Conservation (phyloP, 2,797 vertebrate genomes). For the Premnoplex brunnescens region DNA sequence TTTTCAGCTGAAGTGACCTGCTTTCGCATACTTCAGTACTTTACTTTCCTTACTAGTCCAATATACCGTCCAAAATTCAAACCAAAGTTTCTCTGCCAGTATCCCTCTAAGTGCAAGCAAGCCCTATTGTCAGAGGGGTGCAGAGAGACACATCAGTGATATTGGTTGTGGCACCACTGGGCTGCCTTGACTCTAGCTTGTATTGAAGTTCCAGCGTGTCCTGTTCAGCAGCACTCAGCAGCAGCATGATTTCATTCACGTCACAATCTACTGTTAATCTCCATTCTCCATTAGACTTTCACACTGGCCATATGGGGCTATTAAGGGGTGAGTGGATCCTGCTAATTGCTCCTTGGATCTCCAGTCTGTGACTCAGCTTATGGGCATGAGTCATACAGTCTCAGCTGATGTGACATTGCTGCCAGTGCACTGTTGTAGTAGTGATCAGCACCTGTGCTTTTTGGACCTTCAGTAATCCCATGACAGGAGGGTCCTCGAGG, state of each 20-base stretch:
- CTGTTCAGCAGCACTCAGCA: background rate
- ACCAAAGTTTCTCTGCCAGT: background rate
- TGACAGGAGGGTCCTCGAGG: rapidly evolving
- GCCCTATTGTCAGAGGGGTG: background rate
- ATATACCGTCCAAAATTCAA: background rate
- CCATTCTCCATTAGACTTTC: background rate
- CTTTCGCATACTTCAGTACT: background rate
- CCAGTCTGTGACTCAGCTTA: background rate
- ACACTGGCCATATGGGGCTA: too few species aligned
- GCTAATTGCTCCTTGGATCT: too few species aligned
- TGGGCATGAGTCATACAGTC: background rate
- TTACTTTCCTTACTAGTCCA: background rate
- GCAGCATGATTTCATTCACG: background rate
- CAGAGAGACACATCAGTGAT: background rate
- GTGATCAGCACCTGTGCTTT: background rate
- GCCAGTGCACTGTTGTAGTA: too few species aligned
- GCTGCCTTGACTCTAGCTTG: background rate
- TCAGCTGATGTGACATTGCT: background rate
- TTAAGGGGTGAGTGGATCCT: background rate
- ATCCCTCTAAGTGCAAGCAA: background rate
- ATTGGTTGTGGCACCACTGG: background rate
- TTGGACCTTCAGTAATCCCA: rapidly evolving
- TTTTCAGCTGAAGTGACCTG: background rate
- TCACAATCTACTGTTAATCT: background rate
- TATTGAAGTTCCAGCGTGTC: background rate